phyloP scores from a whole-genome alignment of 2,113 vertebrate genomes.

The Pholis gunnellus region DNA sequence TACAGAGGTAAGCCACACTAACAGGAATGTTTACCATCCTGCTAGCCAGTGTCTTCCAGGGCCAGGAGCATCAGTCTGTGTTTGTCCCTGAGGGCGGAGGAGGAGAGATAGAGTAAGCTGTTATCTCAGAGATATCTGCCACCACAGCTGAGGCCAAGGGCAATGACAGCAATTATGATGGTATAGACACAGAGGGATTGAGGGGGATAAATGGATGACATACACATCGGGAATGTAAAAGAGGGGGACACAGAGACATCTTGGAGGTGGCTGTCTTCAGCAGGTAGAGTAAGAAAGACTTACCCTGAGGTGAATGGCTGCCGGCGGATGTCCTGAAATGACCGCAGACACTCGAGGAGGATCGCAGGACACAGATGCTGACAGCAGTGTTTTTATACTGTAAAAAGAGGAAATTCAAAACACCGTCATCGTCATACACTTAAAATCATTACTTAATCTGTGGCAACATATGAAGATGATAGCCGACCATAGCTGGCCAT shows the following conservation, averaged over 20 bases:
- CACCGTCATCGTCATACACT: background rate
- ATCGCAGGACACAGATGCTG: slow-evolving; percentile 13
- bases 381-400: background rate
- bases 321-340: slow-evolving; percentile 39
- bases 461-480: background rate
- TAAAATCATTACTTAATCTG: background rate
- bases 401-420: background rate
- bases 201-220: slow-evolving; percentile 11
- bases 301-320: slow-evolving; percentile 20
- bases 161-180: slow-evolving; percentile 51
- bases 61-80: slow-evolving; percentile 51
- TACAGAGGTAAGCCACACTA: slow-evolving; percentile 40
- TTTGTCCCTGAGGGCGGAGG: slow-evolving; percentile 59
- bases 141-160: slow-evolving; percentile 63
- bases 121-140: slow-evolving; percentile 65
- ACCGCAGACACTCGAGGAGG: slow-evolving; percentile 21
- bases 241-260: slow-evolving; percentile 9
- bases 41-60: slow-evolving; percentile 56
- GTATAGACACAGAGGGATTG: slow-evolving; percentile 23
- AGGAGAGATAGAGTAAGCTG: slow-evolving; percentile 37
- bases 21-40: slow-evolving; percentile 53
- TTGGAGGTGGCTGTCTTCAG: slow-evolving; percentile 19
- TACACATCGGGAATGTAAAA: slow-evolving; percentile 2
- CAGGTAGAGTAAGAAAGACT: slow-evolving; percentile 16
- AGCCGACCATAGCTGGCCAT: background rate